Percentiles rank a stretch among this genome's conserved stretches.
These are phyloP conservation scores for Agrochola macilenta DNA, from an alignment of 2,888 invertebrate species.

Conservation along the genomic window DNA sequence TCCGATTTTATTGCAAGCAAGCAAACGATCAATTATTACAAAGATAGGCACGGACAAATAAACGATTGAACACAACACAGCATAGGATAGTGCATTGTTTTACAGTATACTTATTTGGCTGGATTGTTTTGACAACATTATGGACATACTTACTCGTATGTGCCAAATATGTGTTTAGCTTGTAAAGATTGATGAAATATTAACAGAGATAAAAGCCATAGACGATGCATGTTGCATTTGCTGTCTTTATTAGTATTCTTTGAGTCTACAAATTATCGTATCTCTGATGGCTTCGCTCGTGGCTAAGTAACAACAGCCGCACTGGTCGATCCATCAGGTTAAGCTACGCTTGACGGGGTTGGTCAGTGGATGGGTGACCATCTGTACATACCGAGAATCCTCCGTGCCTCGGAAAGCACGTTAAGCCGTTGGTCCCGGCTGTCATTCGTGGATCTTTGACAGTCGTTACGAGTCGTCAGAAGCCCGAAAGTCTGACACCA, in stretches of 20 bases:
- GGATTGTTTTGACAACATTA: neutral
- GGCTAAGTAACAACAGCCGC: too few relatives aligned
- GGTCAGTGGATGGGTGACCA: too few relatives aligned
- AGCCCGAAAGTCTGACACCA: too few relatives aligned
- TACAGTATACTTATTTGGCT: neutral
- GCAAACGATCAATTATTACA: conserved; percentile 40
- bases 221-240: conserved; percentile 7
- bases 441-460: too few relatives aligned
- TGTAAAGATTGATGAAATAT: neutral
- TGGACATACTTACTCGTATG: neutral
- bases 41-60: conserved; percentile 44
- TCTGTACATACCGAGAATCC: too few relatives aligned
- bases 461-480: too few relatives aligned
- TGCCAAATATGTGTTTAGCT: neutral
- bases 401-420: too few relatives aligned
- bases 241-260: neutral
- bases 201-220: neutral
- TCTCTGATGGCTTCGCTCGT: neutral
- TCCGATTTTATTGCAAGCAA: conserved; percentile 30
- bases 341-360: too few relatives aligned
- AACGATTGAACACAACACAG: conserved; percentile 22
- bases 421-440: too few relatives aligned
- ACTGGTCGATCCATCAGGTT: too few relatives aligned
- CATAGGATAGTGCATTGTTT: conserved; percentile 10
- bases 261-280: neutral